A percentile compares a stretch with the other conserved stretches of the same genome.
Conservation (phyloP, 2,797 vertebrate genomes). For the Petrocephalus schoutedeni region DNA sequence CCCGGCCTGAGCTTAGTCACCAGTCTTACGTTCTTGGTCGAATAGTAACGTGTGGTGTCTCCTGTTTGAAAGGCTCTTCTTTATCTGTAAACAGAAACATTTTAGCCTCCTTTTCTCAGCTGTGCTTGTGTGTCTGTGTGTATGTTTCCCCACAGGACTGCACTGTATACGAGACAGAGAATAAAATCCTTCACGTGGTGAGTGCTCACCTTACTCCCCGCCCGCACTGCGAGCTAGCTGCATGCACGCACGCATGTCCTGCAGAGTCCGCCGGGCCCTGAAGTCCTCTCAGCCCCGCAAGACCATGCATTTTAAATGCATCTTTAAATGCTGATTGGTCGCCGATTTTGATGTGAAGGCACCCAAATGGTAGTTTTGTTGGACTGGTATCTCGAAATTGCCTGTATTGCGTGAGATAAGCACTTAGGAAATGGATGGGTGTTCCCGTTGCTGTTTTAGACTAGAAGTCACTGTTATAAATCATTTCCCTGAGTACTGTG, state of each 20-base stretch:
- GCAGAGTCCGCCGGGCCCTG: background rate
- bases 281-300: background rate
- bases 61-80: background rate
- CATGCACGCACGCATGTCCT: background rate
- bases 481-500: background rate
- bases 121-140: background rate
- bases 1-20: background rate
- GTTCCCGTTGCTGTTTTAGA: background rate
- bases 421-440: background rate
- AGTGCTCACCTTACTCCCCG: slow-evolving; percentile 48
- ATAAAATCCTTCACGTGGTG: slow-evolving; percentile 91
- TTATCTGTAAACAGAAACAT: background rate
- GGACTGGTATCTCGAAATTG: background rate
- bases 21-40: background rate
- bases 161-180: slow-evolving; percentile 86
- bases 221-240: background rate
- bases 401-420: background rate
- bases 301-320: background rate
- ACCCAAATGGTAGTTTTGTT: background rate
- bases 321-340: background rate
- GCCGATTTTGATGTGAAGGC: background rate
- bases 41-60: background rate
- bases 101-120: background rate
- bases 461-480: background rate
- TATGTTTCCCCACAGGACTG: slow-evolving; percentile 65